These are phyloP conservation scores for Apoda limacodes DNA, from an alignment of 2,888 invertebrate genomes.

Conservation along the genomic window DNA sequence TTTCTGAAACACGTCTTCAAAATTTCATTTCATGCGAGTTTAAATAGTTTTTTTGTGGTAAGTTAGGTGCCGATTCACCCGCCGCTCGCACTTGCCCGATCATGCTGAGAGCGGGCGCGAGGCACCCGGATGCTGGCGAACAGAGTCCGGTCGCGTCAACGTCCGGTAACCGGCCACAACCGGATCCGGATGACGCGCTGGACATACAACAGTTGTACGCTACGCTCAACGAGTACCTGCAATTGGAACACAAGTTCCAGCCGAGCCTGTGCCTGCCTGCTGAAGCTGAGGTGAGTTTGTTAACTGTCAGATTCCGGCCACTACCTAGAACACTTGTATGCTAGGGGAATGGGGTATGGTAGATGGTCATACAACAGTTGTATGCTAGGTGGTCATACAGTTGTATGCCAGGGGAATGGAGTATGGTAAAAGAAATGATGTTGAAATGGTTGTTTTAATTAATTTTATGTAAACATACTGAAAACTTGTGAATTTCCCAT, in stretches of 20 bases:
- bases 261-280: conserved; percentile 74
- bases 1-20: too few species aligned
- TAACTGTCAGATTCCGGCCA: background rate
- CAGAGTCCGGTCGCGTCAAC: conserved; percentile 20
- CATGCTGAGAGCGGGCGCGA: conserved; percentile 71
- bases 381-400: too few species aligned
- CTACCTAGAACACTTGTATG: too few species aligned
- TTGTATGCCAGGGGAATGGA: too few species aligned
- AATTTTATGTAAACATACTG: too few species aligned
- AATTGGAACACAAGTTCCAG: conserved; percentile 78
- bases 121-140: conserved; percentile 73
- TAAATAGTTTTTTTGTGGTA: background rate
- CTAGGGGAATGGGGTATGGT: too few species aligned
- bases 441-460: too few species aligned
- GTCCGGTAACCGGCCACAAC: conserved; percentile 23
- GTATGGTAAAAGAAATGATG: too few species aligned
- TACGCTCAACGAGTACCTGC: conserved; percentile 75
- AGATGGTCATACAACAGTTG: too few species aligned
- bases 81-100: conserved; percentile 54
- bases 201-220: conserved; percentile 55
- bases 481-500: too few species aligned
- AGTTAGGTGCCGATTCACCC: conserved; percentile 63
- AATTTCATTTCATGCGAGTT: too few species aligned
- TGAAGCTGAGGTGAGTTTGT: conserved; percentile 69
- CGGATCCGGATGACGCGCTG: conserved; percentile 23